Conservation (phyloP, 2,113 vertebrate species). For the Gambusia affinis region DNA sequence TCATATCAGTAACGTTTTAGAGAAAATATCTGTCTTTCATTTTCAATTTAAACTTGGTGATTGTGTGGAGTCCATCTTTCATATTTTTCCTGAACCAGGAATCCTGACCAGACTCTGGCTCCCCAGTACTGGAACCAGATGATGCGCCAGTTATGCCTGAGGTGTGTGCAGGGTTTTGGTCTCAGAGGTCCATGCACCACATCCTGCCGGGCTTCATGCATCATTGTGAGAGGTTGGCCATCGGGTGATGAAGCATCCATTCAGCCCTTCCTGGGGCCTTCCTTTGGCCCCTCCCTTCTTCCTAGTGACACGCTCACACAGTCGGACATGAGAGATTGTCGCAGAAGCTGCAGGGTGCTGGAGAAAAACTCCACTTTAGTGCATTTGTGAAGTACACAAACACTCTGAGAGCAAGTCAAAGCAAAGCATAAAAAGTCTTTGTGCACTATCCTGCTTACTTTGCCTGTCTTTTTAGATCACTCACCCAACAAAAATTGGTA, state of each 20-base stretch:
- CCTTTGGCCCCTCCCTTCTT: constrained; percentile 50
- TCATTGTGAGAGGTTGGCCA: constrained; percentile 73
- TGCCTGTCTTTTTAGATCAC: neutral
- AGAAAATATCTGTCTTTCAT: neutral
- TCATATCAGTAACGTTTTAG: neutral
- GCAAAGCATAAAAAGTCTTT: neutral
- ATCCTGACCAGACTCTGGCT: neutral
- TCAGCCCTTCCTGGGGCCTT: constrained; percentile 65
- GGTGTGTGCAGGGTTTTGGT: constrained; percentile 35
- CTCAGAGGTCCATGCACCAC: constrained; percentile 52
- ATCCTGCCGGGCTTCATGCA: constrained; percentile 69
- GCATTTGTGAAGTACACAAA: constrained; percentile 15
- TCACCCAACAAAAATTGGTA: neutral
- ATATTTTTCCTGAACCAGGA: neutral
- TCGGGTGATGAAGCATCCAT: constrained; percentile 76
- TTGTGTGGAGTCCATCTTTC: neutral
- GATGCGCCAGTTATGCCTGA: constrained; percentile 25
- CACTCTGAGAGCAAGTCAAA: neutral
- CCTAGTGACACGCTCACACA: constrained; percentile 34
- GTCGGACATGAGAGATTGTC: constrained; percentile 71
- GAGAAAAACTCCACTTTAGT: constrained; percentile 7
- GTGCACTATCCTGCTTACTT: neutral
- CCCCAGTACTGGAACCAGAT: constrained; percentile 6
- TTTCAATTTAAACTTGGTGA: neutral
- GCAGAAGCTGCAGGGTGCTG: constrained; percentile 27